Conservation (phyloP, 2,797 vertebrate genomes). For the Antennarius maculatus region DNA sequence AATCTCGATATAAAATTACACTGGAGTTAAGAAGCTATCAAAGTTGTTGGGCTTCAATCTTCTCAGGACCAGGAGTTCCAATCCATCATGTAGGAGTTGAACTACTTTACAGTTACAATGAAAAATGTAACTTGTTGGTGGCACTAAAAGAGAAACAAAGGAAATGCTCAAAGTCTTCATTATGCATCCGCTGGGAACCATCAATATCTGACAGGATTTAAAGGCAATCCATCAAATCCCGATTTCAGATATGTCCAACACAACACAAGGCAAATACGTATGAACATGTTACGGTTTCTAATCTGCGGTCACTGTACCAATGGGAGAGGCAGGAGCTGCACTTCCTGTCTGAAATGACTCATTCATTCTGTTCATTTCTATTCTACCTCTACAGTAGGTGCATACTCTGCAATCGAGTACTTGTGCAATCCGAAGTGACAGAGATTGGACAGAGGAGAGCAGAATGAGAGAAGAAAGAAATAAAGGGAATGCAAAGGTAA, state of each 20-base stretch:
- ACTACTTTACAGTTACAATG: too few relatives aligned
- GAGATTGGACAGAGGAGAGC: slow-evolving; percentile 22
- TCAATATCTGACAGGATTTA: not conserved
- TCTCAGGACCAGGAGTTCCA: too few relatives aligned
- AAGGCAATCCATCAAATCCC: not conserved
- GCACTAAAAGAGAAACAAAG: too few relatives aligned
- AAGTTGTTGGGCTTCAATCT: too few relatives aligned
- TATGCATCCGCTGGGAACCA: not conserved
- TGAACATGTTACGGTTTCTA: not conserved
- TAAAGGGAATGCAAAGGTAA: not conserved
- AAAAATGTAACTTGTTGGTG: too few relatives aligned
- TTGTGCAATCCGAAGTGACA: slow-evolving; percentile 72
- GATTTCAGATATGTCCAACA: not conserved
- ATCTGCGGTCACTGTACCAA: not conserved
- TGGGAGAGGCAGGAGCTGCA: not conserved
- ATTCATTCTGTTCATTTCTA: too few relatives aligned
- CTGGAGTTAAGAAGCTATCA: too few relatives aligned
- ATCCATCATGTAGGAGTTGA: too few relatives aligned
- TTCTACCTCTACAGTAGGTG: too few relatives aligned
- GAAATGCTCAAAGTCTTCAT: too few relatives aligned
- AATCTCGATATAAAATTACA: too few relatives aligned
- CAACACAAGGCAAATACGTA: not conserved
- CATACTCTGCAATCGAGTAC: slow-evolving; percentile 46
- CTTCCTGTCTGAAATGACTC: not conserved
- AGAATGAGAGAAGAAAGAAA: not conserved